Base-by-base conservation (phyloP, 1,140 invertebrate genomes). In the Papilio polytes region DNA sequence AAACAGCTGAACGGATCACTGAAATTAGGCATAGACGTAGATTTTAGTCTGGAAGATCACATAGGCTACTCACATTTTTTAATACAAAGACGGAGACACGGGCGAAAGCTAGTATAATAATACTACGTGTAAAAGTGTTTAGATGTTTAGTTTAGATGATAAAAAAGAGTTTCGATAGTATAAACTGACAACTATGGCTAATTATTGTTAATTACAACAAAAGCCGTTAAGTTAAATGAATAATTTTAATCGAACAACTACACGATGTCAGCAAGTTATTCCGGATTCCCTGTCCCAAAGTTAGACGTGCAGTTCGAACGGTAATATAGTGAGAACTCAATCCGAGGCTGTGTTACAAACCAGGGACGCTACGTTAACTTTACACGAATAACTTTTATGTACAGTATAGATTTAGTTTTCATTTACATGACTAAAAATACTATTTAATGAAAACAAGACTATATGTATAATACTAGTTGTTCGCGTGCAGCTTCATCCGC, bases 251-350 rank as follows among this genome's bases (percentile, higher is more conserved):
- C 26, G 10, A 66, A 13, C 63, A 66, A 66, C 31, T 66, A 66
- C 63, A 66, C 63, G 3, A 22, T 66, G 63, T 66, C 26, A 66
- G 63, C 63, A 66, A 66, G 63, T 66, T 66, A 66, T 66, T 66
- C 63, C 63, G 63, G 63, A 15, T 13, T 66, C 26, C 26, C 26
- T 31, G 63, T 66, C 31, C 20, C 41, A 74, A 74, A 74, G 73
- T 74, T 74, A 74, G 41, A 74, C 73, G n/a, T 74, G 73, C 63
- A 66, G 63, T 74, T 74, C 44, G 73, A 22, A 74, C 46, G 73
- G 51, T 74, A 74, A 74, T 74, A 13, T 51, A 51, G 73, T 51
- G 41, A 51, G 72, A 51, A 74, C 41, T 74, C 44, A 51, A 51
- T 74, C 73, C 46, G 22, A 48, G 12, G 46, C 73, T 46, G n/a